These are phyloP conservation scores for Opisthograptis luteolata DNA, from an alignment of 2,888 invertebrate species.

Conservation along the genomic window DNA sequence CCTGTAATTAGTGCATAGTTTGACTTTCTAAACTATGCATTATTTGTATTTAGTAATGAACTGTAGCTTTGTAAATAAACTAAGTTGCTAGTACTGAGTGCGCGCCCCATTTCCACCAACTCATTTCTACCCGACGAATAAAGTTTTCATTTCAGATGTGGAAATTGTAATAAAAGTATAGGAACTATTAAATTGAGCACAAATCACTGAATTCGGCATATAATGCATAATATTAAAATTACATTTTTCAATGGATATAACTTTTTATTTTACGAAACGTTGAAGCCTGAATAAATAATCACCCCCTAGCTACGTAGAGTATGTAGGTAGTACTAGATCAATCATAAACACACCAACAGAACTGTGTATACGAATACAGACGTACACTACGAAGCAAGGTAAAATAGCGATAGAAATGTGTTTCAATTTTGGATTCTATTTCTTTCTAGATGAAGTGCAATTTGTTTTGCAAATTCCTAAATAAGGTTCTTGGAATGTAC, in stretches of 20 bases:
- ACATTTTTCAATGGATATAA: constrained; percentile 38
- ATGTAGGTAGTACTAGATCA: too few relatives aligned
- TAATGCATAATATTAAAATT: constrained; percentile 24
- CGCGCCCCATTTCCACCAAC: too few relatives aligned
- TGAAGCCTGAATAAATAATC: constrained; percentile 36
- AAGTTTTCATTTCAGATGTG: too few relatives aligned
- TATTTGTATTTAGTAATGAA: too few relatives aligned
- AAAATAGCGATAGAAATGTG: constrained; percentile 7
- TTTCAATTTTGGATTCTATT: constrained; percentile 1
- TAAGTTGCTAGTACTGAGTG: too few relatives aligned
- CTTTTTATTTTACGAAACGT: constrained; percentile 30
- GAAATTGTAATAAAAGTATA: too few relatives aligned
- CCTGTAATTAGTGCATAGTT: too few relatives aligned
- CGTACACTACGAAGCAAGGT: constrained; percentile 20
- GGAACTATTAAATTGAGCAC: neutral
- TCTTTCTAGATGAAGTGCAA: neutral
- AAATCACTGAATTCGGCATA: constrained; percentile 10
- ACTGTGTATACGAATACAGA: constrained; percentile 7
- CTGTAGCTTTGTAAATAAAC: too few relatives aligned
- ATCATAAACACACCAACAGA: constrained; percentile 48
- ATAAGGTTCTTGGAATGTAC: constrained; percentile 1
- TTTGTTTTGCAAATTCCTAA: neutral
- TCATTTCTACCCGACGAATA: too few relatives aligned
- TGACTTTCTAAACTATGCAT: too few relatives aligned
- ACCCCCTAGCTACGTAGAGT: constrained; percentile 31